Percentiles rank a stretch among this genome's conserved stretches.
These are phyloP conservation scores for Eristalis tenax DNA, from an alignment of 2,888 invertebrate genomes.

Conservation along the genomic window DNA sequence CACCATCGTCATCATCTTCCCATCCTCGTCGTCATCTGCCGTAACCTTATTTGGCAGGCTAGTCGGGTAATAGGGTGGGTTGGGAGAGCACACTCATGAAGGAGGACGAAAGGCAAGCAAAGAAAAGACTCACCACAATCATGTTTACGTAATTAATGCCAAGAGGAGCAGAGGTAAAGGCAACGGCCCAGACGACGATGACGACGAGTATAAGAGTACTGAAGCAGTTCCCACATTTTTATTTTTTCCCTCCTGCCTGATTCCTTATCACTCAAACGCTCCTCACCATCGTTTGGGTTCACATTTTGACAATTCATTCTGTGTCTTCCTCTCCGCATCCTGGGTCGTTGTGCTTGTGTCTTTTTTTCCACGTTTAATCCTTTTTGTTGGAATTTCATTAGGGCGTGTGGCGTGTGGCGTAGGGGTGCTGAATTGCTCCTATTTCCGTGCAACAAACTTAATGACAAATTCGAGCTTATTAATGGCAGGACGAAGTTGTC, in stretches of 20 bases:
- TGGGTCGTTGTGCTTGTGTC: background rate
- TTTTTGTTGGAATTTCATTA: constrained; percentile 37
- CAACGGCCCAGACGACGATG: background rate
- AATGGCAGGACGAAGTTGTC: constrained; percentile 34
- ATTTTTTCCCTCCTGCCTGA: background rate
- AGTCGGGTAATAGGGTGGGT: constrained; percentile 9
- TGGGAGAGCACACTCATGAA: background rate
- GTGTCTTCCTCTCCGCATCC: constrained; percentile 9
- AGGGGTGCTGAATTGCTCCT: background rate
- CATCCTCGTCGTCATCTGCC: constrained; percentile 36
- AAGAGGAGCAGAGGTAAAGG: constrained; percentile 28
- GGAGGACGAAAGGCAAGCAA: background rate
- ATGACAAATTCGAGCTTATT: constrained; percentile 67
- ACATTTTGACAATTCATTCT: constrained; percentile 33
- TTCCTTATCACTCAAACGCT: constrained; percentile 41
- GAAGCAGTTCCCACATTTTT: constrained; percentile 14
- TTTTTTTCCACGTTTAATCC: constrained; percentile 32
- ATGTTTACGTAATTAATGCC: constrained; percentile 67
- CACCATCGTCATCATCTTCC: constrained; percentile 40
- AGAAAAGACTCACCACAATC: constrained; percentile 37
- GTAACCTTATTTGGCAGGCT: constrained; percentile 38
- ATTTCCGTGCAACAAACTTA: constrained; percentile 25
- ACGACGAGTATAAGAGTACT: constrained; percentile 13
- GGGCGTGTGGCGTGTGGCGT: background rate
- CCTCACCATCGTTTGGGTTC: constrained; percentile 9